phyloP scores from a whole-genome alignment of 2,113 vertebrate genomes.

The Centropristis striata region DNA sequence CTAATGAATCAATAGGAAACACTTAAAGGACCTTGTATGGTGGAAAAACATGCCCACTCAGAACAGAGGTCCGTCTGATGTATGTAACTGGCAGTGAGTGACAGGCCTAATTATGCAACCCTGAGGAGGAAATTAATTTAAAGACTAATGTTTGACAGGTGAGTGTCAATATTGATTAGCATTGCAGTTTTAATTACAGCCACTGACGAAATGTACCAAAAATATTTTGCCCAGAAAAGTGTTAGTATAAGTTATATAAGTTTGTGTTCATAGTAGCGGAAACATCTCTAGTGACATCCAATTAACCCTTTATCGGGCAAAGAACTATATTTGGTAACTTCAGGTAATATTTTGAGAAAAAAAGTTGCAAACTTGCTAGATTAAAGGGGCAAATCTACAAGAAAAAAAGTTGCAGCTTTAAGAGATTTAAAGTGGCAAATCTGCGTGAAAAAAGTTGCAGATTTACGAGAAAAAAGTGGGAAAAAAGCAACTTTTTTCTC shows the following conservation, averaged over 20 bases:
- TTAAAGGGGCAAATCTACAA: no score
- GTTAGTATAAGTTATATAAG: no score
- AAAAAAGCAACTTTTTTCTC: no score
- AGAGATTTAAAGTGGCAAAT: no score
- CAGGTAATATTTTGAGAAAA: no score
- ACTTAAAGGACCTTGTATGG: slow-evolving; percentile 53
- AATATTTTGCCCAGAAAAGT: not conserved
- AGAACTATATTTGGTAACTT: no score
- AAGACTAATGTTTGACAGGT: slow-evolving; percentile 28
- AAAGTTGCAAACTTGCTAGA: no score
- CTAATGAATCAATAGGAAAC: slow-evolving; percentile 67
- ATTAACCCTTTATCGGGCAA: no score
- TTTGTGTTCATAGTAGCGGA: not conserved
- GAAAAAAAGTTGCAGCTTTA: no score
- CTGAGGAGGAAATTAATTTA: slow-evolving; percentile 14
- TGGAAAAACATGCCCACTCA: slow-evolving; percentile 35
- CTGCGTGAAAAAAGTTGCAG: no score
- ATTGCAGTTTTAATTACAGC: slow-evolving; percentile 32
- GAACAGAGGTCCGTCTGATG: slow-evolving; percentile 21
- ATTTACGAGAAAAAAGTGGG: no score
- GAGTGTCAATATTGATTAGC: slow-evolving; percentile 36
- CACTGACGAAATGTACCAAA: slow-evolving; percentile 1
- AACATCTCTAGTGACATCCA: not conserved
- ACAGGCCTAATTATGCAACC: slow-evolving; percentile 17
- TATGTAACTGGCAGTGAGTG: slow-evolving; percentile 11